These are phyloP conservation scores for Ploceus nigricollis DNA, from an alignment of 2,113 vertebrate genomes.

Conservation along the genomic window DNA sequence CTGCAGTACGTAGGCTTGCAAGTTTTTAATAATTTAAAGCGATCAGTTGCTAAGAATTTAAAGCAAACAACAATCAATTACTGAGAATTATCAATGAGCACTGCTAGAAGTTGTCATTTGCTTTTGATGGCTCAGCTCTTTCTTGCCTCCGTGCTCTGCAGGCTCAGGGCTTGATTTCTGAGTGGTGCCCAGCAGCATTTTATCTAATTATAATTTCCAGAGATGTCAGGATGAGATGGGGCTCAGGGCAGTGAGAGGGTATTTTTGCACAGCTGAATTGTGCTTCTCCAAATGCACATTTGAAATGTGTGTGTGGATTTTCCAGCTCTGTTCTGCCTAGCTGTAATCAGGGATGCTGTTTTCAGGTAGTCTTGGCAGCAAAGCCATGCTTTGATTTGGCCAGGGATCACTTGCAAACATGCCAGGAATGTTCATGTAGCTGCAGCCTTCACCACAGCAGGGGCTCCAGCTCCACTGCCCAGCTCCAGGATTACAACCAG, in stretches of 20 bases:
- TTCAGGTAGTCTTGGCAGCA: not conserved
- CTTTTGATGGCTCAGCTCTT: not conserved
- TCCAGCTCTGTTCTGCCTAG: not conserved
- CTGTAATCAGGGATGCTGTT: not conserved
- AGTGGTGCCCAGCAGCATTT: not conserved
- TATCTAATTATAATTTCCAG: not conserved
- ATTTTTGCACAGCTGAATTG: not conserved
- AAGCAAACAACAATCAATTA: not conserved
- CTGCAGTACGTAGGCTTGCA: not conserved
- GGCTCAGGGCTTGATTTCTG: not conserved
- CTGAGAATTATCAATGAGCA: not conserved
- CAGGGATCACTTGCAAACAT: not conserved
- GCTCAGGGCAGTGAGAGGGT: not conserved
- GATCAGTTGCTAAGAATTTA: not conserved
- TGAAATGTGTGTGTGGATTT: not conserved
- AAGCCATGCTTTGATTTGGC: not conserved
- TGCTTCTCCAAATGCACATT: not conserved
- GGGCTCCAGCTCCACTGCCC: not conserved
- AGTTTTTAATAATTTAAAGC: not conserved
- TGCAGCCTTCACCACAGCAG: not conserved
- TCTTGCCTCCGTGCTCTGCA: not conserved
- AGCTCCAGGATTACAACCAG: not conserved
- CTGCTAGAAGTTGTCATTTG: not conserved
- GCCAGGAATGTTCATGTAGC: not conserved
- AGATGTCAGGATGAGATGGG: not conserved